Evolutionary conservation across 2,797 vertebrate genomes (phyloP).

Genomic region (Halcyon smyrnensis): DNA sequence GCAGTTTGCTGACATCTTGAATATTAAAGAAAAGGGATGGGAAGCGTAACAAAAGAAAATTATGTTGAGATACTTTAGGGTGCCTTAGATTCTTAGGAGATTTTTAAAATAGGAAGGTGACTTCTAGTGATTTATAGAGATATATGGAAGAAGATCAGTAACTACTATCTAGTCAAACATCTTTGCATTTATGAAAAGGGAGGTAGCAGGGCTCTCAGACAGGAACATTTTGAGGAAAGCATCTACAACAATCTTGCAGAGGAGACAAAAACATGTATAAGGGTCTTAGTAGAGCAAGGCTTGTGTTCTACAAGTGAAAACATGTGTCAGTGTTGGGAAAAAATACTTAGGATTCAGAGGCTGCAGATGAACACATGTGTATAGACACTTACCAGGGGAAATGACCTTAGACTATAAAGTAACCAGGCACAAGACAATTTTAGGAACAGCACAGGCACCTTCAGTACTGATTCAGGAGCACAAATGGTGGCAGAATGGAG

Average conservation of each 20-base stretch:
- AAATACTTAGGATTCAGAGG: background rate
- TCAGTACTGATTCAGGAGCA: background rate
- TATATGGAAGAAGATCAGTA: background rate
- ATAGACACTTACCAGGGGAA: background rate
- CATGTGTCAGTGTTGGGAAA: background rate
- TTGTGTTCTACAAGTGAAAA: background rate
- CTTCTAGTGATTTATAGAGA: background rate
- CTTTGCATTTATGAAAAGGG: background rate
- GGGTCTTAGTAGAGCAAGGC: background rate
- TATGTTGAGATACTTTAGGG: background rate
- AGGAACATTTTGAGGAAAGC: background rate
- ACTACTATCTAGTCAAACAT: background rate
- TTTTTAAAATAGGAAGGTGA: background rate
- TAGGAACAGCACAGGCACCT: background rate
- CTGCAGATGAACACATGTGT: background rate
- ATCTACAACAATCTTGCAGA: background rate
- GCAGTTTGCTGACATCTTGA: background rate
- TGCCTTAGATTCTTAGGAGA: background rate
- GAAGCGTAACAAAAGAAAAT: background rate
- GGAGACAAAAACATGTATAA: accelerated
- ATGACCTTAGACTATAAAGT: background rate
- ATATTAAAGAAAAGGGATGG: background rate
- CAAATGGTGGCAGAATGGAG: background rate
- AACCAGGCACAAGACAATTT: background rate
- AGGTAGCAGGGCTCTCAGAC: background rate